Percentiles rank a stretch among this genome's conserved stretches.
Conservation (phyloP, 2,888 invertebrate genomes). For the Gerosis bhagava region DNA sequence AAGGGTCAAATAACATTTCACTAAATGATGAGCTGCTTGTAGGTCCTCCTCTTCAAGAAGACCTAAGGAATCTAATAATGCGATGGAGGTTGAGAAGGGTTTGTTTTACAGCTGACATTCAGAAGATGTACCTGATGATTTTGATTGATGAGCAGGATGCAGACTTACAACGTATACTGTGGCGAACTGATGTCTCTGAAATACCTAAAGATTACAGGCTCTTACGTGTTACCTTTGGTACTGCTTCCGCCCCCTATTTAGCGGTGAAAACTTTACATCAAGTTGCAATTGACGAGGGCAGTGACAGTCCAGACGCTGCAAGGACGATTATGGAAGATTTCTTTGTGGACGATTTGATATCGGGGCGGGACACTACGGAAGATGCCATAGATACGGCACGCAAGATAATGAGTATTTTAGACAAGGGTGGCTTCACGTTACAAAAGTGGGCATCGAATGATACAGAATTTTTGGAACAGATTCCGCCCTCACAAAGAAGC, state of each 20-base stretch:
- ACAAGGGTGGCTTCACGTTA: constrained; percentile 24
- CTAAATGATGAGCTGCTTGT: constrained; percentile 25
- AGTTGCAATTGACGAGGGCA: constrained; percentile 24
- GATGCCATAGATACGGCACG: constrained; percentile 12
- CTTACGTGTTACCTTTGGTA: constrained; percentile 34
- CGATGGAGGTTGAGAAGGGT: constrained; percentile 34
- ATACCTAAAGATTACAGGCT: constrained; percentile 25
- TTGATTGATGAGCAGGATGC: constrained; percentile 29
- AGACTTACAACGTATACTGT: constrained; percentile 32
- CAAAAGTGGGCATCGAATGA: constrained; percentile 32
- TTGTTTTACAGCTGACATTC: constrained; percentile 35
- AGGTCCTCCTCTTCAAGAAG: constrained; percentile 25
- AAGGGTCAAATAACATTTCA: constrained; percentile 18
- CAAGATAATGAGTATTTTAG: constrained; percentile 8
- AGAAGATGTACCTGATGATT: constrained; percentile 42
- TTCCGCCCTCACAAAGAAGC: constrained; percentile 10
- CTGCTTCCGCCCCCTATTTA: constrained; percentile 31
- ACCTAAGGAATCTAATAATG: constrained; percentile 16
- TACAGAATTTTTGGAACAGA: constrained; percentile 17
- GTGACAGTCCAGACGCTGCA: constrained; percentile 12
- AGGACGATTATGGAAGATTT: constrained; percentile 22
- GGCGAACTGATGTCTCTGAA: constrained; percentile 12
- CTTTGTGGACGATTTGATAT: constrained; percentile 26
- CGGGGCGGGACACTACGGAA: constrained; percentile 13
- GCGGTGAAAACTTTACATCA: constrained; percentile 25